Conservation (phyloP, 2,888 invertebrate species). For the Euzophera pinguis region DNA sequence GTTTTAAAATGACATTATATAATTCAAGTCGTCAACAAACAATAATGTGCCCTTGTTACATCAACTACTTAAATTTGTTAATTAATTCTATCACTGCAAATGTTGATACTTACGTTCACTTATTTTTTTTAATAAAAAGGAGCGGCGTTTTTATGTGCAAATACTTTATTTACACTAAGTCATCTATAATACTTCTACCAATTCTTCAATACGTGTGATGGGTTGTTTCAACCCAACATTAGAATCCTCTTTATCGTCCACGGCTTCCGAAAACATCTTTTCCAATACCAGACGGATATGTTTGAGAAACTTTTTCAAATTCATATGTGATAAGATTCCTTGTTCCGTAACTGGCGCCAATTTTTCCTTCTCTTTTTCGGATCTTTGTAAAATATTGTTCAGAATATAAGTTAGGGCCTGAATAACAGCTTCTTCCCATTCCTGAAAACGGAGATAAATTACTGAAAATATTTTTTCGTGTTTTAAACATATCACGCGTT, state of each 20-base stretch:
- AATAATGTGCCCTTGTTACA: no score
- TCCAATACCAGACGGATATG: conserved; percentile 61
- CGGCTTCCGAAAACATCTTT: conserved; percentile 46
- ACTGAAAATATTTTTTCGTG: no score
- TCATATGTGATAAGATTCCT: conserved; percentile 60
- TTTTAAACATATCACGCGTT: no score
- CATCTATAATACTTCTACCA: conserved; percentile 60
- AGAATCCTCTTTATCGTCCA: conserved; percentile 21
- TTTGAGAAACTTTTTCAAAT: conserved; percentile 65
- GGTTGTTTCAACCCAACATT: conserved; percentile 25
- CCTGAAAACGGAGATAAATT: conserved; percentile 65
- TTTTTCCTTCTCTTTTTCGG: conserved; percentile 82
- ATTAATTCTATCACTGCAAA: no score
- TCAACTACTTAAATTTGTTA: no score
- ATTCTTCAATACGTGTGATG: conserved; percentile 59
- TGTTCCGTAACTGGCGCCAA: conserved; percentile 73
- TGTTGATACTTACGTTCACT: no score
- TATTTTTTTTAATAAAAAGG: no score
- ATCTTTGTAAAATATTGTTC: conserved; percentile 81
- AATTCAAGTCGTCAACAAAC: no score
- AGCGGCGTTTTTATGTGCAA: neutral
- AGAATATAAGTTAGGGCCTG: conserved; percentile 83
- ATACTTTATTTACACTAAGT: neutral
- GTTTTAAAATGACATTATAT: no score
- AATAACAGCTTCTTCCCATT: conserved; percentile 89